phyloP scores from a whole-genome alignment of 2,888 invertebrate genomes.

The Coecobrya sp. region DNA sequence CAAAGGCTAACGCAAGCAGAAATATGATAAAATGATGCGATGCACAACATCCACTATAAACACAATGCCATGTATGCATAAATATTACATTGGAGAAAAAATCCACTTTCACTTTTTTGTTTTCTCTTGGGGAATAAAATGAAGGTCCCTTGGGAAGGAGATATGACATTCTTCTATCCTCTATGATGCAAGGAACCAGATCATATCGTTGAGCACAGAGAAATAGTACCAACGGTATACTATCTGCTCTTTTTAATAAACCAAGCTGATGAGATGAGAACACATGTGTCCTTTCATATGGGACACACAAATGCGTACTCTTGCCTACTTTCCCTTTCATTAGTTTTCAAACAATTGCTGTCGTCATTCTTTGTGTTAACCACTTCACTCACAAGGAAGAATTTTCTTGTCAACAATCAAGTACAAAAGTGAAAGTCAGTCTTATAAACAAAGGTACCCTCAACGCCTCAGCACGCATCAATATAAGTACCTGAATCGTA shows the following conservation, averaged over 20 bases:
- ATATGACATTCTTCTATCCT: slow-evolving; percentile 19
- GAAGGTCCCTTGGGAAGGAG: slow-evolving; percentile 50
- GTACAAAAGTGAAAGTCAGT: too few species aligned
- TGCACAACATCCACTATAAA: background rate
- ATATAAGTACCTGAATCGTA: too few species aligned
- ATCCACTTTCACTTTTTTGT: slow-evolving; percentile 74
- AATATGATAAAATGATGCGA: background rate
- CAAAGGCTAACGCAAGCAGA: background rate
- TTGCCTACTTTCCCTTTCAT: too few species aligned
- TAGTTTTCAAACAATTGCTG: too few species aligned
- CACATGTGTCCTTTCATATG: background rate
- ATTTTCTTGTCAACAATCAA: too few species aligned
- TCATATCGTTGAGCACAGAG: background rate
- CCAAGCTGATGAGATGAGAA: background rate
- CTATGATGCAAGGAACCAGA: background rate
- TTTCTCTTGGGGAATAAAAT: slow-evolving; percentile 59
- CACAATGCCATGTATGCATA: background rate
- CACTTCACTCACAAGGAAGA: too few species aligned
- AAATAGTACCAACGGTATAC: background rate
- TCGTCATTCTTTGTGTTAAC: too few species aligned
- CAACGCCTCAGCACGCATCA: too few species aligned
- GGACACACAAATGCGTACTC: too few species aligned
- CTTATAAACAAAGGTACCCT: too few species aligned
- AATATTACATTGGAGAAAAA: background rate
- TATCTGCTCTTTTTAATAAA: background rate